Base-by-base conservation (phyloP, 2,113 vertebrate species). In the Scartelaos histophorus region DNA sequence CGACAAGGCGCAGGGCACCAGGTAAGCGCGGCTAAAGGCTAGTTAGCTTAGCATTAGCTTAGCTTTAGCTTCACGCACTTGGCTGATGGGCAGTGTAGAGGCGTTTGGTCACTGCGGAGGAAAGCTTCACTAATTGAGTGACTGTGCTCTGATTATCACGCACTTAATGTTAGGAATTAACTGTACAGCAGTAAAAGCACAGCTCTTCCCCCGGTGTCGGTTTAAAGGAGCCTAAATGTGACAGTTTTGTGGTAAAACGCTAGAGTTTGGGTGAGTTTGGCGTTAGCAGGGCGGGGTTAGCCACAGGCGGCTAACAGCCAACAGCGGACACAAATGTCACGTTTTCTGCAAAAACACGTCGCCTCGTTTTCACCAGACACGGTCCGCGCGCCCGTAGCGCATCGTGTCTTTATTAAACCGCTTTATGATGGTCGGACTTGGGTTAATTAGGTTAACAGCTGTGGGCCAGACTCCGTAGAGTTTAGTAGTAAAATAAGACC, bases 1-100 rank as follows among this genome's bases (percentile, higher is more conserved):
- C 85, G 91, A 92, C 82, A 93, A 90, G 78, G 91, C 85, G 61
- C 61, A 64, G 83, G 89, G 91, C 75, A 94, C 93, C 85, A 92
- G 93, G 93, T 94, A 88, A 68, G 84, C 75, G 58, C 60, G 34
- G 61, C 78, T 85, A 82, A 53, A 76, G 7, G 82, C 85, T 80
- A 81, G 77, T 82, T 90, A 88, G 86, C 85, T 61, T 61, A 61
- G 24, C 58, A 6, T 61, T 61, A 29, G 56, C 57, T 15, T 61
- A 38, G 29, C 61, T n/a, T 64, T 43, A 64, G 61, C 61, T 74
- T 80, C 85, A 80, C 85, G 83, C 82, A 84, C 45, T 86, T 80
- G 0, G 84, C 76, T 80, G 78, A n/a, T 51, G 60, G 29, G 29
- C 60, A 64, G 60, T 25, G 58, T 25, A 17, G 25, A 2, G 25